phyloP scores from a whole-genome alignment of 2,113 vertebrate genomes.

The Corydoras sp. region DNA sequence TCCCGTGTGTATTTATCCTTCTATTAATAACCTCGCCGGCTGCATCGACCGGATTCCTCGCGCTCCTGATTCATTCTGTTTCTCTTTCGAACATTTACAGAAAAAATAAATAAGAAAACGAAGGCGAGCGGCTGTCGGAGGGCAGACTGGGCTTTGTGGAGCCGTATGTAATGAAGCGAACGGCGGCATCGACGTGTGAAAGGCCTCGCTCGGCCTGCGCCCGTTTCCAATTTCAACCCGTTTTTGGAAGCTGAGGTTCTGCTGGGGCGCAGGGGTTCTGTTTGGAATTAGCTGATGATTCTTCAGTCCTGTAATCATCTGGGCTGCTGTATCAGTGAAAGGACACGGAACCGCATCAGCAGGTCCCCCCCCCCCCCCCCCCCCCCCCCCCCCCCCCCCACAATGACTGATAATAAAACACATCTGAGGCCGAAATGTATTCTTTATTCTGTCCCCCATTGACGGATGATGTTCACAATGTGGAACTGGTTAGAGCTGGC shows the following conservation, averaged over 20 bases:
- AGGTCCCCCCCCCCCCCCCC: not conserved
- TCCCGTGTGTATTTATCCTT: constrained; percentile 61
- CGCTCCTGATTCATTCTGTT: constrained; percentile 3
- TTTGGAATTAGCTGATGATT: not conserved
- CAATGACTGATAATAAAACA: not conserved
- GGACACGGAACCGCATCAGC: not conserved
- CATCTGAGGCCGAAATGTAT: not conserved
- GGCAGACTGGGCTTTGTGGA: too few relatives aligned
- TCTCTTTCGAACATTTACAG: not conserved
- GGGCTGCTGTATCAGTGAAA: not conserved
- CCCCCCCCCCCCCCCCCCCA: not conserved
- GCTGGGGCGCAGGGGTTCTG: not conserved
- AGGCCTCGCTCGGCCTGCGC: not conserved
- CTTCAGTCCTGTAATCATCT: not conserved
- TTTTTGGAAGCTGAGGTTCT: constrained; percentile 5
- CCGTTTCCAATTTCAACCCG: not conserved
- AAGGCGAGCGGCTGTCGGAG: too few relatives aligned
- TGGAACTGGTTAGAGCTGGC: too few relatives aligned
- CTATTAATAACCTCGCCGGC: constrained; percentile 59
- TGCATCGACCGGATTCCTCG: constrained; percentile 36
- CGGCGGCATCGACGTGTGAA: too few relatives aligned
- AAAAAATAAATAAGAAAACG: too few relatives aligned
- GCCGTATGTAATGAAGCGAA: too few relatives aligned
- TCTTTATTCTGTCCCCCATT: not conserved
- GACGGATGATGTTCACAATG: too few relatives aligned